Percentiles rank a stretch among this genome's conserved stretches.
These are phyloP conservation scores for Plotosus lineatus DNA, from an alignment of 2,113 vertebrate species.

Conservation along the genomic window DNA sequence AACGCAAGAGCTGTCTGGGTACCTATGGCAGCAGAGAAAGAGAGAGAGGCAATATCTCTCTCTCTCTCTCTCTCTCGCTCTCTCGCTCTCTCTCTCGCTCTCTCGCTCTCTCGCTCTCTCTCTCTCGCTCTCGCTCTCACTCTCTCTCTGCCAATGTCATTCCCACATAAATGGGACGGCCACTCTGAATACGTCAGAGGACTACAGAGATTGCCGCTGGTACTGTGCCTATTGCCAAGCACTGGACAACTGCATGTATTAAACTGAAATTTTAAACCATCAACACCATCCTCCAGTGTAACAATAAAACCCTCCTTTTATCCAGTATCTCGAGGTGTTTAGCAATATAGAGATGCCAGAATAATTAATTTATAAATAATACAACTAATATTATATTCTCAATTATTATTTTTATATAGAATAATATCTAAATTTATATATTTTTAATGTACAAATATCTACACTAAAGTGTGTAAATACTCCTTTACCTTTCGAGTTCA, in stretches of 20 bases:
- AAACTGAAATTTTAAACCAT: neutral
- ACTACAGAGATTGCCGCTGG: conserved; percentile 39
- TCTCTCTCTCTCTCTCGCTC: conserved; percentile 41
- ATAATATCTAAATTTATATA: neutral
- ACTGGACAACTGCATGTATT: neutral
- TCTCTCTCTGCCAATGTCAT: conserved; percentile 42
- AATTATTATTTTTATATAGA: no score
- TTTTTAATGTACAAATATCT: neutral
- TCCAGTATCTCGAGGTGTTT: neutral
- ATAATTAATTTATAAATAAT: neutral
- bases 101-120: conserved; percentile 13
- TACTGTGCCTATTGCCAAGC: conserved; percentile 33
- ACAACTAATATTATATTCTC: no score
- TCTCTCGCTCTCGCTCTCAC: no score
- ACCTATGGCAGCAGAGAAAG: conserved; percentile 44
- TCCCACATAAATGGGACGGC: conserved; percentile 33
- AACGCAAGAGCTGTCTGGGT: conserved; percentile 47
- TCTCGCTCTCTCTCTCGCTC: conserved; percentile 14
- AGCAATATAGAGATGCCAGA: neutral
- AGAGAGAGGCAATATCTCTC: conserved; percentile 27
- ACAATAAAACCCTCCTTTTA: neutral
- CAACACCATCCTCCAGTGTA: neutral
- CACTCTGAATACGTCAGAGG: conserved; percentile 21
- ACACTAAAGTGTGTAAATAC: neutral
- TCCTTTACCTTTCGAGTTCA: neutral